A percentile compares a stretch with the other conserved stretches of the same genome.
These are phyloP conservation scores for Deilephila porcellus DNA, from an alignment of 2,888 invertebrate species.

Conservation along the genomic window DNA sequence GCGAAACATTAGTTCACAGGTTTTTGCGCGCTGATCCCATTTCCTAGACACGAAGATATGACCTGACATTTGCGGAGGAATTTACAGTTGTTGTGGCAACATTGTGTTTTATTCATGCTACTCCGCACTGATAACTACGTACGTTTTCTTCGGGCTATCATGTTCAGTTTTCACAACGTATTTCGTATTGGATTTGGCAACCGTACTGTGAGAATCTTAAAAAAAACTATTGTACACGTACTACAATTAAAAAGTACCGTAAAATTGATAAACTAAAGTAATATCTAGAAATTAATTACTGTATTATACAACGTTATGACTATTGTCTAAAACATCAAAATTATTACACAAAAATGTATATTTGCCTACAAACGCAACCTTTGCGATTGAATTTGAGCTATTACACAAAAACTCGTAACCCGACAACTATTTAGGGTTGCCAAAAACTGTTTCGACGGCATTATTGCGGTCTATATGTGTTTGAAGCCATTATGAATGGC, in stretches of 20 bases:
- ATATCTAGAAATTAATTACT: neutral
- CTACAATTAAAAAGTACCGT: neutral
- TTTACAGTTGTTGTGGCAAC: conserved; percentile 22
- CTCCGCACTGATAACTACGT: neutral
- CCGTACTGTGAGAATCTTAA: neutral
- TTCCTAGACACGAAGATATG: conserved; percentile 19
- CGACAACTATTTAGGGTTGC: conserved; percentile 1
- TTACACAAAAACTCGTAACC: neutral
- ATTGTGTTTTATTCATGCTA: neutral
- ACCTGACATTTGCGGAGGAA: conserved; percentile 16
- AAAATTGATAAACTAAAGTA: neutral
- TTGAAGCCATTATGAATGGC: conserved; percentile 26
- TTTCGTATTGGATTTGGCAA: neutral
- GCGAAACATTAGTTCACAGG: conserved; percentile 24
- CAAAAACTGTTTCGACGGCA: conserved; percentile 10
- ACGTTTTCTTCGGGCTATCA: neutral
- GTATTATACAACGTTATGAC: neutral
- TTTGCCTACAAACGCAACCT: conserved; percentile 8
- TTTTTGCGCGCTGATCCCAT: conserved; percentile 25
- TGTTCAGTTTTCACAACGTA: conserved; percentile 1
- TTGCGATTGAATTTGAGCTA: conserved; percentile 13
- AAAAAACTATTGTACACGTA: neutral
- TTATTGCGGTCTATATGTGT: conserved; percentile 20
- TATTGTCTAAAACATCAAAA: neutral
- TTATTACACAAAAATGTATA: conserved; percentile 1